These are phyloP conservation scores for Drepana arcuata DNA, from an alignment of 1,140 invertebrate species.

Conservation along the genomic window DNA sequence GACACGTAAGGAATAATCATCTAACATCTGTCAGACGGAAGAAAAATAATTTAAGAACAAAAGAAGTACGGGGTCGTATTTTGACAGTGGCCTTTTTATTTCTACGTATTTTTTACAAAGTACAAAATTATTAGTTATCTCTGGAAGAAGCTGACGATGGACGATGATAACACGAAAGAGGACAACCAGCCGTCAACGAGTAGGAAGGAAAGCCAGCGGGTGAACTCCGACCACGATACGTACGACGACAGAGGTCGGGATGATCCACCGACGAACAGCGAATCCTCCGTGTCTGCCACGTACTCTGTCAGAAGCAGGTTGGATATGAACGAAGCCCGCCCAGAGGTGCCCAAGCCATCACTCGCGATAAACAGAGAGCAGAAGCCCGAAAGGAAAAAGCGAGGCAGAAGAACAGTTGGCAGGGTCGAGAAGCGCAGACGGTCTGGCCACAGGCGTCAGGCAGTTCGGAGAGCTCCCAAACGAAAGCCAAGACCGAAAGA, in stretches of 20 bases:
- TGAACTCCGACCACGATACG: constrained; percentile 12
- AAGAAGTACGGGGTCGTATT: too few relatives aligned
- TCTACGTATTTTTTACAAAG: constrained; percentile 14
- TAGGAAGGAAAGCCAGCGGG: constrained; percentile 27
- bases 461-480: constrained; percentile 11
- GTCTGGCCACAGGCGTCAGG: constrained; percentile 11
- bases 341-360: constrained; percentile 7
- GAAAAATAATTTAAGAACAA: too few relatives aligned
- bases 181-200: constrained; percentile 27
- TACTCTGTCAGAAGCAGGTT: constrained; percentile 19
- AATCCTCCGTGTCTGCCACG: constrained; percentile 17
- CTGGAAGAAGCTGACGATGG: constrained; percentile 31
- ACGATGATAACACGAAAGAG: constrained; percentile 23
- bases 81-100: constrained; percentile 4
- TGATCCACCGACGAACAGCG: constrained; percentile 17
- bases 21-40: too few relatives aligned
- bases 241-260: constrained; percentile 14
- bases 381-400: constrained; percentile 10
- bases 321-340: constrained; percentile 9
- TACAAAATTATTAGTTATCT: constrained; percentile 42
- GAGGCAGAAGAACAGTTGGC: constrained; percentile 4
- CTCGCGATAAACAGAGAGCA: constrained; percentile 6
- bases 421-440: constrained; percentile 24
- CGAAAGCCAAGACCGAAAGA: constrained; percentile 11
- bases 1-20: too few relatives aligned